A percentile compares a stretch with the other conserved stretches of the same genome.
Evolutionary conservation across 2,888 invertebrate genomes (phyloP).

Genomic region (Eupithecia centaureata): DNA sequence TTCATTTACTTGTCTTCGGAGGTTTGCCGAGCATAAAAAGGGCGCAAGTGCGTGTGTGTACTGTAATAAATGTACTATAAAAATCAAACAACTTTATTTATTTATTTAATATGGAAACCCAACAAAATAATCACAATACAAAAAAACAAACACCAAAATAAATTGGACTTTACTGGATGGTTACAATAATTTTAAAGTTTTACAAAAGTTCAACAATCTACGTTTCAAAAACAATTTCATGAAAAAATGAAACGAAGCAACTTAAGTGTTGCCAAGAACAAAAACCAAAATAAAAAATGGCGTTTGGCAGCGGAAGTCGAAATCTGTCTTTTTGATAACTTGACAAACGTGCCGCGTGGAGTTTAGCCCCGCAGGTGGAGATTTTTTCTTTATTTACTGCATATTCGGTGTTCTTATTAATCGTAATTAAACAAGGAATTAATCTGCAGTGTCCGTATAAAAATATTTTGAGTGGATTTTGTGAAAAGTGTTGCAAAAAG

Average conservation of each 20-base stretch:
- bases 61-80: too few relatives aligned
- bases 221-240: neutral
- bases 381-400: slow-evolving; percentile 57
- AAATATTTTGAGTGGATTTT: slow-evolving; percentile 53
- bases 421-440: slow-evolving; percentile 47
- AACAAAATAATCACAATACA: too few relatives aligned
- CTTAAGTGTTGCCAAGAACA: slow-evolving; percentile 55
- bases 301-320: slow-evolving; percentile 68
- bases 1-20: too few relatives aligned
- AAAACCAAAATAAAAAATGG: slow-evolving; percentile 67
- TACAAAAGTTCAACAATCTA: too few relatives aligned
- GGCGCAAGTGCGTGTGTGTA: too few relatives aligned
- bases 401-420: slow-evolving; percentile 55
- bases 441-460: slow-evolving; percentile 57
- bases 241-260: neutral
- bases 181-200: too few relatives aligned
- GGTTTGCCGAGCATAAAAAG: too few relatives aligned
- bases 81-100: too few relatives aligned
- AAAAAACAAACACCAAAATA: too few relatives aligned
- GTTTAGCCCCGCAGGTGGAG: slow-evolving; percentile 81
- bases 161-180: too few relatives aligned
- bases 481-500: slow-evolving; percentile 59
- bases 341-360: slow-evolving; percentile 85
- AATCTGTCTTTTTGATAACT: slow-evolving; percentile 76
- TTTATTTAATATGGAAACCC: too few relatives aligned